Conservation (phyloP, 1,140 invertebrate species). For the Orchesella cincta region DNA sequence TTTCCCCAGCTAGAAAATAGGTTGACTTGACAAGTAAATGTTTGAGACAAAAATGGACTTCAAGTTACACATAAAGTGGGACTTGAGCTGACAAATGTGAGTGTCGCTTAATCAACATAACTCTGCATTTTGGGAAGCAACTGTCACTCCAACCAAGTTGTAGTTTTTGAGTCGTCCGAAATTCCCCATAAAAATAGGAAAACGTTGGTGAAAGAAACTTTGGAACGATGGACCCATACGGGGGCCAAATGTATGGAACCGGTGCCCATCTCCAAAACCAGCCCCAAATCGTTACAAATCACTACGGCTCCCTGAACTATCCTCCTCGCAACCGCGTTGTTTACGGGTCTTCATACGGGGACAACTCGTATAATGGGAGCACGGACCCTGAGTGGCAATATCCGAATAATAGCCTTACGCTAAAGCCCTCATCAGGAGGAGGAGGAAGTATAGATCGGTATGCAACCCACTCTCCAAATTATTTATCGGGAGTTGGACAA, state of each 20-base stretch:
- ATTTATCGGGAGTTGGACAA: conserved; percentile 21
- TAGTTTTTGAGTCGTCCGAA: too few relatives aligned
- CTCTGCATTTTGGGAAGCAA: too few relatives aligned
- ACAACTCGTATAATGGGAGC: conserved; percentile 18
- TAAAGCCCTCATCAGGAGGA: conserved; percentile 20
- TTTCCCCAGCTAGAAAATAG: too few relatives aligned
- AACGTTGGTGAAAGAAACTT: not conserved
- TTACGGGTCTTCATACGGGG: not conserved
- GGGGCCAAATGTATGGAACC: conserved; percentile 7
- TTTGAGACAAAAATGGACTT: too few relatives aligned
- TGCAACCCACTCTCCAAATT: conserved; percentile 30
- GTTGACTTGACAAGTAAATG: too few relatives aligned
- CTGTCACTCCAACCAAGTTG: too few relatives aligned
- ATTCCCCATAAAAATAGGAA: too few relatives aligned
- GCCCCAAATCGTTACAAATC: conserved; percentile 38
- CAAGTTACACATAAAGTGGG: too few relatives aligned
- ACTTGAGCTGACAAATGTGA: too few relatives aligned
- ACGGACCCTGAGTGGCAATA: conserved; percentile 41
- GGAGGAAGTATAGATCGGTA: too few relatives aligned
- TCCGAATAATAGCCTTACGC: conserved; percentile 17
- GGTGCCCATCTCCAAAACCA: conserved; percentile 31
- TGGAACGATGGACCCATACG: conserved; percentile 36
- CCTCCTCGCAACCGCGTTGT: not conserved
- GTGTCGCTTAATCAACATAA: too few relatives aligned
- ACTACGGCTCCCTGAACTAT: conserved; percentile 32